These are phyloP conservation scores for Pseudolaguvia tuberculata DNA, from an alignment of 2,113 vertebrate genomes.

Conservation along the genomic window DNA sequence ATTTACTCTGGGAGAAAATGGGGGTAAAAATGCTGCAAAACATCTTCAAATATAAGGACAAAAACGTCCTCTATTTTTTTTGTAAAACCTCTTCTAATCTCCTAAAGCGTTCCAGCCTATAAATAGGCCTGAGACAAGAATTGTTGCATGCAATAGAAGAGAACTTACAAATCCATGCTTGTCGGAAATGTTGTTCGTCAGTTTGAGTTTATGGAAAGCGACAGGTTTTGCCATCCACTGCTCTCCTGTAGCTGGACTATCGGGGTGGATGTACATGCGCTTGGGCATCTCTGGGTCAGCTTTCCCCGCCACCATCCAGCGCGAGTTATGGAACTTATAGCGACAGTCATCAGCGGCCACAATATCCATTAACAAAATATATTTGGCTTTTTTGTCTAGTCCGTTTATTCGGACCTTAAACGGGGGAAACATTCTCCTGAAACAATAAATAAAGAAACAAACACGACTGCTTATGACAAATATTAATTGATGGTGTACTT, in stretches of 20 bases:
- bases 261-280: constrained; percentile 98
- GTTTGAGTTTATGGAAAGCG: constrained; percentile 96
- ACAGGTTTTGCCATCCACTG: constrained; percentile 99
- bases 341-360: constrained; percentile 96
- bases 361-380: constrained; percentile 97
- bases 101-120: not conserved
- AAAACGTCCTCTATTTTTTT: not conserved
- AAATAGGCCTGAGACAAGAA: not conserved
- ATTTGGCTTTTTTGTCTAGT: constrained; percentile 97
- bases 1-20: not conserved
- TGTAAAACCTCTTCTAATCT: not conserved
- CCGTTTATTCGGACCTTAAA: constrained; percentile 97
- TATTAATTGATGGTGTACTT: not conserved
- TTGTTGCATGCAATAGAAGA: not conserved
- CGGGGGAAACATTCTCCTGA: constrained; percentile 96
- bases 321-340: constrained; percentile 98
- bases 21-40: not conserved
- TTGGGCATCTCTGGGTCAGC: constrained; percentile 99
- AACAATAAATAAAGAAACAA: constrained; percentile 14
- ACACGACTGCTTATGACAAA: constrained; percentile 32
- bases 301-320: constrained; percentile 98
- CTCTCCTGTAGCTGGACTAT: constrained; percentile 94
- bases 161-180: constrained; percentile 98
- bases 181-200: constrained; percentile 99
- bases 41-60: not conserved